Evolutionary conservation across 2,888 invertebrate genomes (phyloP).

Genomic region (Agelastica alni): DNA sequence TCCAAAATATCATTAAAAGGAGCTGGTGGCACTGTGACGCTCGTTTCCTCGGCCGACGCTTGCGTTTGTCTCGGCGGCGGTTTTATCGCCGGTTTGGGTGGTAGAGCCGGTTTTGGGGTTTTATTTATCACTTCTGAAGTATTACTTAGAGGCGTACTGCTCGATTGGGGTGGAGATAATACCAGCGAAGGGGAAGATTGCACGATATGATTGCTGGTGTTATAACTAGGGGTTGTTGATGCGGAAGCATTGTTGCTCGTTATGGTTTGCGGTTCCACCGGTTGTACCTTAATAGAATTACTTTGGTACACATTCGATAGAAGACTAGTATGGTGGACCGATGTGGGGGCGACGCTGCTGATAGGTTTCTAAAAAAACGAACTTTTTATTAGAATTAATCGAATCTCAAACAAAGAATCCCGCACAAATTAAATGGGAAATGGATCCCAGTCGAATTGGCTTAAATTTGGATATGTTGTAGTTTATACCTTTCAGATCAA

Average conservation of each 20-base stretch:
- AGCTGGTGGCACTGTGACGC: conserved; percentile 53
- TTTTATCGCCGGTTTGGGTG: conserved; percentile 79
- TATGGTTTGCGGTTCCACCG: conserved; percentile 77
- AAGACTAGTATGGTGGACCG: conserved; percentile 70
- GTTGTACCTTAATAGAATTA: conserved; percentile 79
- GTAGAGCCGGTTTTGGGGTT: conserved; percentile 75
- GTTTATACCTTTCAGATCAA: no score
- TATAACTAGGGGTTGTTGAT: not conserved
- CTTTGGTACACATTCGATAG: conserved; percentile 80
- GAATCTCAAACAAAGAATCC: no score
- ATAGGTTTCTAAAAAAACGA: conserved; percentile 72
- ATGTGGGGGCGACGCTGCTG: conserved; percentile 83
- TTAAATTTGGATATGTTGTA: no score
- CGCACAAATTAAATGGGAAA: no score
- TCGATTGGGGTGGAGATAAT: conserved; percentile 66
- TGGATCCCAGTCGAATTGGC: no score
- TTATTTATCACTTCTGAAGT: conserved; percentile 54
- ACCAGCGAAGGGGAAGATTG: conserved; percentile 43
- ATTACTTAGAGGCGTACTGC: conserved; percentile 61
- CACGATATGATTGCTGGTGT: conserved; percentile 22
- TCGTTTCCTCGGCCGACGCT: conserved; percentile 36
- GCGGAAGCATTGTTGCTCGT: conserved; percentile 52
- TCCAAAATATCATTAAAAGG: conserved; percentile 48
- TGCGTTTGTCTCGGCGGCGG: conserved; percentile 61
- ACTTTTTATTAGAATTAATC: no score